Conservation (phyloP, 2,888 invertebrate species). For the Tolmerus cingulatus region DNA sequence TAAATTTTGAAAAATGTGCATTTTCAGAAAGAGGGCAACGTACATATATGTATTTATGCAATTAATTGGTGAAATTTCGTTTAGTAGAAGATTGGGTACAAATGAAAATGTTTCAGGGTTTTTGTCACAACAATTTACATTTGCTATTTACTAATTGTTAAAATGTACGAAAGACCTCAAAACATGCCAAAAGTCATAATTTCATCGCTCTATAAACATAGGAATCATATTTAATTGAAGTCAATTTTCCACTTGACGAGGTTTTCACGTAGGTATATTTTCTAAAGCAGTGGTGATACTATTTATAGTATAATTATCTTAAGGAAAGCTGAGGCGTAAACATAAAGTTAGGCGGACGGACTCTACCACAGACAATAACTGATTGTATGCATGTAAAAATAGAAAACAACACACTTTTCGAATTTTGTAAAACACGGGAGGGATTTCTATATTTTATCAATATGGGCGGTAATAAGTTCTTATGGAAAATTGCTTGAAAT, state of each 20-base stretch:
- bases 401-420: not conserved
- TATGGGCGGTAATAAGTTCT: not conserved
- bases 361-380: not conserved
- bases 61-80: too few relatives aligned
- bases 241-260: not conserved
- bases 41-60: too few relatives aligned
- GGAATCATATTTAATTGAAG: not conserved
- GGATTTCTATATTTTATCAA: conserved; percentile 17
- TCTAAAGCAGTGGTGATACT: not conserved
- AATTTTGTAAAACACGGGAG: not conserved
- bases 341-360: not conserved
- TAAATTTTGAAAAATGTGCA: too few relatives aligned
- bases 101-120: too few relatives aligned
- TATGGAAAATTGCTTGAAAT: not conserved
- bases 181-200: not conserved
- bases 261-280: not conserved
- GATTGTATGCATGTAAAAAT: not conserved
- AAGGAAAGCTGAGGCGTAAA: not conserved
- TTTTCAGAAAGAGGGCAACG: too few relatives aligned
- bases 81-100: too few relatives aligned
- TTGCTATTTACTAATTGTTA: not conserved
- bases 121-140: not conserved
- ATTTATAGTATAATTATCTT: not conserved
- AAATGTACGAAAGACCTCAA: not conserved
- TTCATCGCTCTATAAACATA: not conserved